Conservation (phyloP, 2,797 vertebrate species). For the Sebastes oblongus region DNA sequence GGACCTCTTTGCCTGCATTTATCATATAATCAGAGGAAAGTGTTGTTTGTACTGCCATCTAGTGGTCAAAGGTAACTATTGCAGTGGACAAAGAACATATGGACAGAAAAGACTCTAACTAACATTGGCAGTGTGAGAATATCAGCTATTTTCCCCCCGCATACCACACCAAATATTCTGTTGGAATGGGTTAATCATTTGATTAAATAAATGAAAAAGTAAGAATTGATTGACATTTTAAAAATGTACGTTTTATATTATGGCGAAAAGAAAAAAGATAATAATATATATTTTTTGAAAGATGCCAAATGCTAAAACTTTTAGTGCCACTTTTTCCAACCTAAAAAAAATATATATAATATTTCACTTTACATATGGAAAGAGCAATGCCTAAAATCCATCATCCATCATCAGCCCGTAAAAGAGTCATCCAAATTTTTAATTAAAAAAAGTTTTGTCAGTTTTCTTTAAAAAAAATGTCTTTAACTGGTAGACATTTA, state of each 20-base stretch:
- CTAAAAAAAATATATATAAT: background rate
- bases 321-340: background rate
- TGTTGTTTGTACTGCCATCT: background rate
- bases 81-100: background rate
- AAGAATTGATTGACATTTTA: background rate
- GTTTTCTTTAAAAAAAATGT: background rate
- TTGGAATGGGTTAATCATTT: background rate
- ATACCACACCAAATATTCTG: background rate
- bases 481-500: background rate
- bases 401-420: background rate
- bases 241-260: too few relatives aligned
- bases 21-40: background rate
- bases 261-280: background rate
- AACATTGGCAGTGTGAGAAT: background rate
- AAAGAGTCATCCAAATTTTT: background rate
- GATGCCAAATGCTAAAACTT: background rate
- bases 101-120: background rate
- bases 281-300: background rate
- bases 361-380: background rate
- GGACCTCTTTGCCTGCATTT: background rate
- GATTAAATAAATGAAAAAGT: background rate
- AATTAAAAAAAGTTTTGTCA: background rate
- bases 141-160: rapidly evolving
- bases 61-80: background rate
- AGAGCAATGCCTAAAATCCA: background rate